Conservation (phyloP, 2,888 invertebrate species). For the Drosophila merina region DNA sequence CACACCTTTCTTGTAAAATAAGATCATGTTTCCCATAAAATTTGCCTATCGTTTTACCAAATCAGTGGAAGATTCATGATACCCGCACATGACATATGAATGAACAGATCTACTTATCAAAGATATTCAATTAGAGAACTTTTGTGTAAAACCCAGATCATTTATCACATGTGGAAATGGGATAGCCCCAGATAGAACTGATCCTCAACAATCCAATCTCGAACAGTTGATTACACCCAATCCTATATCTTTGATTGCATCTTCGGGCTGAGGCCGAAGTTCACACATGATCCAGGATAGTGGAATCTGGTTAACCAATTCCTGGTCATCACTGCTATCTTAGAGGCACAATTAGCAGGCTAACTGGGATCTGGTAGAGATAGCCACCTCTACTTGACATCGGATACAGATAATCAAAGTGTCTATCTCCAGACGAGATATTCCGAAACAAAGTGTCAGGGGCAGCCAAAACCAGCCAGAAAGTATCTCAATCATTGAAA, state of each 20-base stretch:
- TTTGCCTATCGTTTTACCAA: not conserved
- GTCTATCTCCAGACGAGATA: constrained; percentile 27
- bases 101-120: constrained; percentile 17
- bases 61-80: not conserved
- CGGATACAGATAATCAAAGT: constrained; percentile 47
- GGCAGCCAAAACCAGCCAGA: constrained; percentile 5
- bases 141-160: constrained; percentile 13
- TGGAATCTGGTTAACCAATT: constrained; percentile 64
- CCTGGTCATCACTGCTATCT: constrained; percentile 38
- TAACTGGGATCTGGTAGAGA: constrained; percentile 25
- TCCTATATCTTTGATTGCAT: constrained; percentile 1
- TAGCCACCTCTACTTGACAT: constrained; percentile 35
- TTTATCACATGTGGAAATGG: constrained; percentile 33
- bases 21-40: not conserved
- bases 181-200: constrained; percentile 13
- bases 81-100: constrained; percentile 13
- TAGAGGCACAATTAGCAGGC: constrained; percentile 27
- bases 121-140: constrained; percentile 10
- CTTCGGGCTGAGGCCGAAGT: constrained; percentile 38
- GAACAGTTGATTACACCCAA: constrained; percentile 15
- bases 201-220: constrained; percentile 30
- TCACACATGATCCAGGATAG: constrained; percentile 54
- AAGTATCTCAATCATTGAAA: constrained; percentile 22
- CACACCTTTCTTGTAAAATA: not conserved
- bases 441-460: constrained; percentile 15